phyloP scores from a whole-genome alignment of 2,888 invertebrate species.

The Hoplodrina ambigua region DNA sequence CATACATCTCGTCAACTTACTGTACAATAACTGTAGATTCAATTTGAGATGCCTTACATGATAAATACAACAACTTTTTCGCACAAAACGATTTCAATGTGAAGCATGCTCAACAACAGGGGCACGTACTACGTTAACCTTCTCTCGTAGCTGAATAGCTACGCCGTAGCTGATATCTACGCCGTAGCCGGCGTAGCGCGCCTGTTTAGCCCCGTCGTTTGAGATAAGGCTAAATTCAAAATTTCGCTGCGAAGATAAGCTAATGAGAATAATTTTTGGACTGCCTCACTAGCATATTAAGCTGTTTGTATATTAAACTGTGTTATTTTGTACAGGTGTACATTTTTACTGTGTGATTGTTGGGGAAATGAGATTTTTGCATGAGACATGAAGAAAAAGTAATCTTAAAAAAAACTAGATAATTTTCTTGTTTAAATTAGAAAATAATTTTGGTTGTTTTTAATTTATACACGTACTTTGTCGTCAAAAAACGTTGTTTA shows the following conservation, averaged over 20 bases:
- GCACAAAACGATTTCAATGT: constrained; percentile 59
- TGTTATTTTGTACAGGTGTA: constrained; percentile 25
- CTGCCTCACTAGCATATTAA: constrained; percentile 75
- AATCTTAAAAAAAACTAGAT: too few relatives aligned
- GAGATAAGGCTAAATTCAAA: constrained; percentile 81
- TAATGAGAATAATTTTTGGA: constrained; percentile 83
- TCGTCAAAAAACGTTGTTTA: constrained; percentile 29
- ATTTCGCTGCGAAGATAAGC: constrained; percentile 79
- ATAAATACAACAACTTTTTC: constrained; percentile 44
- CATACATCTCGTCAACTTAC: too few relatives aligned
- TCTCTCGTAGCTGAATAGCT: constrained; percentile 69
- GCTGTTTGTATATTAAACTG: constrained; percentile 51
- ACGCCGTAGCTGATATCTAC: constrained; percentile 67
- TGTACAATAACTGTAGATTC: too few relatives aligned
- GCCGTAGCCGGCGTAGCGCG: constrained; percentile 73
- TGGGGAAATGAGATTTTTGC: not conserved
- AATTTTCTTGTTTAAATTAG: too few relatives aligned
- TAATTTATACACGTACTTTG: constrained; percentile 9
- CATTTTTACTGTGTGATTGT: not conserved
- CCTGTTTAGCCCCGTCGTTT: constrained; percentile 75
- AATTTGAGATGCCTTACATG: constrained; percentile 27
- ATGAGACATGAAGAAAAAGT: not conserved
- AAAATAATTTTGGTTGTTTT: constrained; percentile 11
- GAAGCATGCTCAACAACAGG: constrained; percentile 69
- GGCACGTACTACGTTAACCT: constrained; percentile 77